A percentile compares a stretch with the other conserved stretches of the same genome.
These are phyloP conservation scores for Melanchra persicariae DNA, from an alignment of 2,888 invertebrate species.

Conservation along the genomic window DNA sequence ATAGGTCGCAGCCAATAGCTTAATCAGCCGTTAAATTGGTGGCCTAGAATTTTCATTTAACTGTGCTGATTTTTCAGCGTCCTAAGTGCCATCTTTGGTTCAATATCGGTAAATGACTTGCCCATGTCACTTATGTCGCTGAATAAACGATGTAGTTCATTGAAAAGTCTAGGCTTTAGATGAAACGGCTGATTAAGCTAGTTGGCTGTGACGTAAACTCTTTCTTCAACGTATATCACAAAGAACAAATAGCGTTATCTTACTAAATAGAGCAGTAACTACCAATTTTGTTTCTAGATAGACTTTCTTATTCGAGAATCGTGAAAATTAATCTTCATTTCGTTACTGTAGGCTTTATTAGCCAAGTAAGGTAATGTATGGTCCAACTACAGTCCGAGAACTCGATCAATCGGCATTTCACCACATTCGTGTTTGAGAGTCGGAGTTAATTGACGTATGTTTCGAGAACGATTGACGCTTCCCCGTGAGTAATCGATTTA, in stretches of 20 bases:
- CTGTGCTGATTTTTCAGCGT: too few relatives aligned
- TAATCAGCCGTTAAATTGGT: too few relatives aligned
- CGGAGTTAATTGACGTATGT: constrained; percentile 80
- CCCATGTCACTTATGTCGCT: too few relatives aligned
- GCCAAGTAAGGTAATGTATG: constrained; percentile 65
- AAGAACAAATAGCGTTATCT: constrained; percentile 8
- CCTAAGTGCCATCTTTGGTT: too few relatives aligned
- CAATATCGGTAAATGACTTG: too few relatives aligned
- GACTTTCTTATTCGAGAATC: constrained; percentile 52
- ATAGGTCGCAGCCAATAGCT: too few relatives aligned
- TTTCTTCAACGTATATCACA: not conserved
- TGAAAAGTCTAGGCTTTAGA: too few relatives aligned
- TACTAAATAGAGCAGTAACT: constrained; percentile 19
- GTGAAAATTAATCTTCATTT: constrained; percentile 67
- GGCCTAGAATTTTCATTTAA: too few relatives aligned
- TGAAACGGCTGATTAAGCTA: too few relatives aligned
- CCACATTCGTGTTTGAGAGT: constrained; percentile 66
- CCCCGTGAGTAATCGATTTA: constrained; percentile 83
- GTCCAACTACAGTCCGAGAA: constrained; percentile 59
- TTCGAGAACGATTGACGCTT: constrained; percentile 80
- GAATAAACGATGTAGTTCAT: too few relatives aligned
- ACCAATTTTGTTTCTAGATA: constrained; percentile 33
- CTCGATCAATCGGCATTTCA: constrained; percentile 67
- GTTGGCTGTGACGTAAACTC: too few relatives aligned
- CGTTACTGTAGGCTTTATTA: constrained; percentile 62